phyloP scores from a whole-genome alignment of 2,113 vertebrate genomes.

The Nothoprocta pentlandii region DNA sequence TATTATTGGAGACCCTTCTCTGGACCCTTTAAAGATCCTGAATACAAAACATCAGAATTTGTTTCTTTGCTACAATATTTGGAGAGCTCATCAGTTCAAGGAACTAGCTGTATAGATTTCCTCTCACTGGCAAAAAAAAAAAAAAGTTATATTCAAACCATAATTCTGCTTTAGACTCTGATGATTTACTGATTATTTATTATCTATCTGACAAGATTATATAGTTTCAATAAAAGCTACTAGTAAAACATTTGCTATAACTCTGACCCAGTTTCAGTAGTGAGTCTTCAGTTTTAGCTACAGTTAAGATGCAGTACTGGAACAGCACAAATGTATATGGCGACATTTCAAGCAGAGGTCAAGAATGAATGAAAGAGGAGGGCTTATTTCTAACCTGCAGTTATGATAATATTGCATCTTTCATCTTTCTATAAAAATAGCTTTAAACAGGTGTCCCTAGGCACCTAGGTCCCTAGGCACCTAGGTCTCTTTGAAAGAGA shows the following conservation, averaged over 20 bases:
- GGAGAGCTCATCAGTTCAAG: not conserved
- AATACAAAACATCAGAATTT: not conserved
- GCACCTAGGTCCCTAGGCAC: no score
- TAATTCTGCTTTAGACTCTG: not conserved
- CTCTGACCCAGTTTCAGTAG: not conserved
- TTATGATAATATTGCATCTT: not conserved
- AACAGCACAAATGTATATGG: not conserved
- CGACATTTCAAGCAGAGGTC: not conserved
- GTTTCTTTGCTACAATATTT: not conserved
- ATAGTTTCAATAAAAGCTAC: not conserved
- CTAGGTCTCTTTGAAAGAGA: not conserved
- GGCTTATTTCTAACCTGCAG: not conserved
- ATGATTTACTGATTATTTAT: not conserved
- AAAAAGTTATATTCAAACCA: not conserved
- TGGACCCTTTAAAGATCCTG: not conserved
- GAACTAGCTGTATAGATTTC: not conserved
- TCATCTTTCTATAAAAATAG: not conserved
- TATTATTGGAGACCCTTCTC: not conserved
- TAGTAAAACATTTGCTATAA: slow-evolving; percentile 16
- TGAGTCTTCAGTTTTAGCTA: not conserved
- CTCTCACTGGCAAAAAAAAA: not conserved
- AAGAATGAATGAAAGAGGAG: not conserved
- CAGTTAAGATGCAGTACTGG: not conserved
- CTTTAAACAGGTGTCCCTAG: not conserved
- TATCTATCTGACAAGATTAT: not conserved